These are phyloP conservation scores for Hylaea fasciaria DNA, from an alignment of 2,888 invertebrate genomes.

Conservation along the genomic window DNA sequence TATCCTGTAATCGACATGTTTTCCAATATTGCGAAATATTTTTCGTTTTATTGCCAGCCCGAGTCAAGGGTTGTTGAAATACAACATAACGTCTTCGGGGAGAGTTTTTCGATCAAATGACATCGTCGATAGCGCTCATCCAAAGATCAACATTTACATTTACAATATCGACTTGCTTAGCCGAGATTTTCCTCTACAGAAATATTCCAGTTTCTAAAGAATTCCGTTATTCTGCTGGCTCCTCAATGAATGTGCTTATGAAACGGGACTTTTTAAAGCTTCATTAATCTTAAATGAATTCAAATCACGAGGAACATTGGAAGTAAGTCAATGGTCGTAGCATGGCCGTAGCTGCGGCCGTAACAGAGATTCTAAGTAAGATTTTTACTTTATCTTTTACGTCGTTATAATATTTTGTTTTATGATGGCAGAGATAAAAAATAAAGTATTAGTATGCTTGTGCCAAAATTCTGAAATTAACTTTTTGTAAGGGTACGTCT, in stretches of 20 bases:
- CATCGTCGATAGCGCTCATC: conserved; percentile 11
- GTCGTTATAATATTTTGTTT: no score
- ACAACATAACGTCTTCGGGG: not conserved
- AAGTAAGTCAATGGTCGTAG: no score
- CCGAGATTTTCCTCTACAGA: no score
- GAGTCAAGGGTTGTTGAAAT: conserved; percentile 7
- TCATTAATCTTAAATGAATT: conserved; percentile 24
- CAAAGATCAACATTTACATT: conserved; percentile 21
- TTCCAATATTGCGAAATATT: conserved; percentile 25
- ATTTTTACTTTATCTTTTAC: no score
- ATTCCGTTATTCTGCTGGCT: conserved; percentile 11
- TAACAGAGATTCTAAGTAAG: not conserved
- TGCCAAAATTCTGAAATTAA: no score
- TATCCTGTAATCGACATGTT: conserved; percentile 28
- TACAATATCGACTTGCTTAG: not conserved
- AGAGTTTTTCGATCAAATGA: conserved; percentile 16
- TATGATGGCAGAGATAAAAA: no score
- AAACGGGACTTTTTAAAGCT: conserved; percentile 7
- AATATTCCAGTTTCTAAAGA: conserved; percentile 1
- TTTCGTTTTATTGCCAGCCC: conserved; percentile 16
- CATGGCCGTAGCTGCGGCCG: not conserved
- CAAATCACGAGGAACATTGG: conserved; percentile 14
- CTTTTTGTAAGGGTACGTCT: no score
- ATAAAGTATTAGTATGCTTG: no score
- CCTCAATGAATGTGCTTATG: conserved; percentile 11